Evolutionary conservation across 2,888 invertebrate species (phyloP), one percentile per base, ranked within the genome.

Genomic region (Agrochola litura): DNA sequence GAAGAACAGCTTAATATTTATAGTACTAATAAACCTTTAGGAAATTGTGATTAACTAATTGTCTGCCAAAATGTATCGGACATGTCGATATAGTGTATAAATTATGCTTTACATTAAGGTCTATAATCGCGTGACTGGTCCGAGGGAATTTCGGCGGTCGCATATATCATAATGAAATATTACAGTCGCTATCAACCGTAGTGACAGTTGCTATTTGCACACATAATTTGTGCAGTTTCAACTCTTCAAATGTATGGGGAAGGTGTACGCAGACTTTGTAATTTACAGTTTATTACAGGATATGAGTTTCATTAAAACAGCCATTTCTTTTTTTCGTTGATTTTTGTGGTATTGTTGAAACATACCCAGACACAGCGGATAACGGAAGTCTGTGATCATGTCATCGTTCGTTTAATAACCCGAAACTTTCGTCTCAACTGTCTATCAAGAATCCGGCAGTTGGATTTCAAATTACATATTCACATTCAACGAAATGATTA

Each of bases 181-280:
- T 84, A 82, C 74, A 77, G 76, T 84, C 73, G 84, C 82, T 87
- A 89, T 90, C 87, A 77, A 81, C 63, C 88, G 88, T 89, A 87
- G 79, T 84, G 85, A 87, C 88, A 90, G 86, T 79, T 84, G 87
- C 84, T 88, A 88, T 88, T 88, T 83, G 75, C 76, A 84, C 84
- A 81, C 76, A 77, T 77, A 78, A 82, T 79, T 80, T 69, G 77
- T 80, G 71, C 73, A 82, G 70, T 77, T 79, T 72, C 67, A 60
- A 75, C 71, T 80, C 72, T 74, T 74, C 78, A 84, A 76, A 77
- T 63, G 70, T 70, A 81, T 76, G 56, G 65, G 58, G 46, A 72
- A 66, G 52, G 76, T 86, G 73, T 81, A 10, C 61, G 41, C 8
- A 56, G 49, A 81, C 58, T 68, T 65, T 67, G 64, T 81, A 69